Percentiles rank a stretch among this genome's conserved stretches.
These are phyloP conservation scores for Vesta saturnalis DNA, from an alignment of 2,888 invertebrate species.

Conservation along the genomic window DNA sequence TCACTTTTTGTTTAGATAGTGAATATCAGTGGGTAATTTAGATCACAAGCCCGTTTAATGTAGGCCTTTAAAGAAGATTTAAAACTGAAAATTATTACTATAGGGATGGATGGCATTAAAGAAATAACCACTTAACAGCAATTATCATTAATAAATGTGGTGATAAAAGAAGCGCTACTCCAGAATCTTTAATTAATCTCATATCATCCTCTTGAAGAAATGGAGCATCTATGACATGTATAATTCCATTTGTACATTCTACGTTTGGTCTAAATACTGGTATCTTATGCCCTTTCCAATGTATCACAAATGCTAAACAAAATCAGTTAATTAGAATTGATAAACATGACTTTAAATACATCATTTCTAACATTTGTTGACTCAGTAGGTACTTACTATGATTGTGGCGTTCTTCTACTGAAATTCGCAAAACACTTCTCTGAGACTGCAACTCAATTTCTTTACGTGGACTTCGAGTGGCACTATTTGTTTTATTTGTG, in stretches of 20 bases:
- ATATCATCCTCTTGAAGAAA: conserved; percentile 87
- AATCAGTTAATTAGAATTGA: background rate
- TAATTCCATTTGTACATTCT: conserved; percentile 94
- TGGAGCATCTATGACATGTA: conserved; percentile 92
- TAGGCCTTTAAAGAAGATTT: conserved; percentile 28
- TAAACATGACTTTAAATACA: background rate
- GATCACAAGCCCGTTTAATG: conserved; percentile 4
- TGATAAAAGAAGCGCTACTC: conserved; percentile 47
- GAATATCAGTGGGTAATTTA: conserved; percentile 1
- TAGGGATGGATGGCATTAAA: conserved; percentile 45
- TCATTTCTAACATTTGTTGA: background rate
- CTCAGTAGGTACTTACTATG: conserved; percentile 76
- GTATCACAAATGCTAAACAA: conserved; percentile 78
- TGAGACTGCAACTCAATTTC: conserved; percentile 75
- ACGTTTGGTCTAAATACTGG: conserved; percentile 91
- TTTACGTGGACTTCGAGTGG: conserved; percentile 43
- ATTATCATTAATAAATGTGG: conserved; percentile 56
- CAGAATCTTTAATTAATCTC: conserved; percentile 68
- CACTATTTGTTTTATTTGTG: conserved; percentile 63
- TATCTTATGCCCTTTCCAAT: conserved; percentile 87
- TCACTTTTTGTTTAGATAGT: background rate
- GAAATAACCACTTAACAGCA: conserved; percentile 61
- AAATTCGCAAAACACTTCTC: conserved; percentile 77
- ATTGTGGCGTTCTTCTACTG: conserved; percentile 75
- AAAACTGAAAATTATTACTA: conserved; percentile 33